Evolutionary conservation across 1,140 invertebrate species (phyloP).

Genomic region (Holotrichia oblita): DNA sequence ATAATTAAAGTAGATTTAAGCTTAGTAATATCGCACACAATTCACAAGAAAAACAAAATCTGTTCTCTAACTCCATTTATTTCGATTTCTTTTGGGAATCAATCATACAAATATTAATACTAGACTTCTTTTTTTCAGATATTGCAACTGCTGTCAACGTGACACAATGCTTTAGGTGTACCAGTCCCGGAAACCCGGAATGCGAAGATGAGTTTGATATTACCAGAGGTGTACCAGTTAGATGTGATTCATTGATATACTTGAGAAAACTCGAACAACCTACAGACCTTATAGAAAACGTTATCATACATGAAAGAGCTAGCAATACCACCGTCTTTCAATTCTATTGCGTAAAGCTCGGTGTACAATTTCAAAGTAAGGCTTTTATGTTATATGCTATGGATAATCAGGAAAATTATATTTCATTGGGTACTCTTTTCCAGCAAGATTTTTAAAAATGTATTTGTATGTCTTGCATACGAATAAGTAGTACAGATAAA

Average conservation of each 20-base stretch:
- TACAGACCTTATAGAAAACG: neutral
- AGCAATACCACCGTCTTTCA: neutral
- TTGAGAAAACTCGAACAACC: neutral
- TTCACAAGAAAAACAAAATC: too few relatives aligned
- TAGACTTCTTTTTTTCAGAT: neutral
- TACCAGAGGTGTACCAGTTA: neutral
- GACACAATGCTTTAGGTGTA: neutral
- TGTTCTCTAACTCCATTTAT: too few relatives aligned
- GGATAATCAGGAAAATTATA: too few relatives aligned
- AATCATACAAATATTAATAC: too few relatives aligned
- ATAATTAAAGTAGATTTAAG: too few relatives aligned
- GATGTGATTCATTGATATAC: neutral
- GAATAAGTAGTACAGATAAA: too few relatives aligned
- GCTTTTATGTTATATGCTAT: too few relatives aligned
- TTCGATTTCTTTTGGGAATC: too few relatives aligned
- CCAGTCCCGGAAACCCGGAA: neutral
- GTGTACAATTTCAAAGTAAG: slow-evolving; percentile 16
- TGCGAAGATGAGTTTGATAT: neutral
- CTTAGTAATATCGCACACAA: too few relatives aligned
- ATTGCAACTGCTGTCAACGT: neutral
- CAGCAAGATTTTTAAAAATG: too few relatives aligned
- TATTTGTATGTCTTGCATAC: too few relatives aligned
- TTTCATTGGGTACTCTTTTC: too few relatives aligned
- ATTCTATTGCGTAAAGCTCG: neutral
- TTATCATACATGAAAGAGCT: neutral